Evolutionary conservation across 2,888 invertebrate species (phyloP).

Genomic region (Microctonus hyperodae): DNA sequence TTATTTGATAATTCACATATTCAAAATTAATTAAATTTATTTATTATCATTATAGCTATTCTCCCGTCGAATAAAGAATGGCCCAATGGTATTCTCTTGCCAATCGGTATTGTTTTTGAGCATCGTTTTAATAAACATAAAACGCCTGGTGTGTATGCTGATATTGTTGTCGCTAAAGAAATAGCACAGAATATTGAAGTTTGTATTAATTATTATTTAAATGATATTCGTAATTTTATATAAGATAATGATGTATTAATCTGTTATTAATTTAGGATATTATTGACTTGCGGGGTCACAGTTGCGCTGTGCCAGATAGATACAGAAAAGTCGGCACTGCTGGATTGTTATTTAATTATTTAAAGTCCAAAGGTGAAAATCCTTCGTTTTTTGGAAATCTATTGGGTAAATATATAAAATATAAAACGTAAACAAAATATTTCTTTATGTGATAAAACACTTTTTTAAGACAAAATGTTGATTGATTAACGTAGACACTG

Average conservation of each 20-base stretch:
- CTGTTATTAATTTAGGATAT: conserved; percentile 42
- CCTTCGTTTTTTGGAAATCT: conserved; percentile 55
- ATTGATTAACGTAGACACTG: conserved; percentile 43
- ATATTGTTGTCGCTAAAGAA: conserved; percentile 50
- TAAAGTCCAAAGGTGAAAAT: conserved; percentile 50
- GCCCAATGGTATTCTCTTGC: conserved; percentile 48
- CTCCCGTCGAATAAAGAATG: conserved; percentile 48
- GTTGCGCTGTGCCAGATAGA: conserved; percentile 51
- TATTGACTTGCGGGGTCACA: conserved; percentile 51
- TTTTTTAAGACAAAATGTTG: neutral
- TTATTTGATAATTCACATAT: neutral
- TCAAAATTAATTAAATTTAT: neutral
- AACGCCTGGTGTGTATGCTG: conserved; percentile 48
- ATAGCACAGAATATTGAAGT: conserved; percentile 47
- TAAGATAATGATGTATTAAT: neutral
- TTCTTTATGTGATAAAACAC: neutral
- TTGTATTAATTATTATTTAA: neutral
- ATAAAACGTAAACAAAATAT: conserved; percentile 1
- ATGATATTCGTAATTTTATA: neutral
- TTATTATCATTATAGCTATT: conserved; percentile 44
- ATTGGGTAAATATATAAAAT: conserved; percentile 43
- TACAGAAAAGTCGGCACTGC: conserved; percentile 44
- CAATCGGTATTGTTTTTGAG: conserved; percentile 52
- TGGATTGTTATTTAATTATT: conserved; percentile 46
- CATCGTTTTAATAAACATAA: conserved; percentile 49